Conservation (phyloP, 2,888 invertebrate genomes). For the Alcis repandata region DNA sequence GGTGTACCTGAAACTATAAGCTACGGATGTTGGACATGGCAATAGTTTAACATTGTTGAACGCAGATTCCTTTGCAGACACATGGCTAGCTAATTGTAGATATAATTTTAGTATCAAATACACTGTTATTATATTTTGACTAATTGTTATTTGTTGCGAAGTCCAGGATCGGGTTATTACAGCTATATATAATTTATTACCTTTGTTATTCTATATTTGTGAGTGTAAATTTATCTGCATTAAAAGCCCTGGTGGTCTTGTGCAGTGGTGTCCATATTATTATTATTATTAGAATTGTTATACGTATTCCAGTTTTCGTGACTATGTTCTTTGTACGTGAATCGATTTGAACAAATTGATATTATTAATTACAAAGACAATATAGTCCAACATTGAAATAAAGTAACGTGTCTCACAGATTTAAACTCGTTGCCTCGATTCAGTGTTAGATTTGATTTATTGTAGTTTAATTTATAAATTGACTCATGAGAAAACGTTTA, state of each 20-base stretch:
- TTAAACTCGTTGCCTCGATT: constrained; percentile 74
- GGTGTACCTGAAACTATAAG: constrained; percentile 32
- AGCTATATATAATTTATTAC: constrained; percentile 77
- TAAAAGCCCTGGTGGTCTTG: constrained; percentile 57
- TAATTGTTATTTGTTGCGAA: constrained; percentile 73
- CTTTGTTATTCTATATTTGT: constrained; percentile 73
- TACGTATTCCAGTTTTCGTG: constrained; percentile 54
- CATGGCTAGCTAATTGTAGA: constrained; percentile 59
- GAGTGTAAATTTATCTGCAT: constrained; percentile 68
- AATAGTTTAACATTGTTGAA: constrained; percentile 25
- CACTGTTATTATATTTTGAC: constrained; percentile 62
- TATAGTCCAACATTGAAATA: constrained; percentile 67
- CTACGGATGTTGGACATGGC: constrained; percentile 16
- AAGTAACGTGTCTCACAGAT: constrained; percentile 65
- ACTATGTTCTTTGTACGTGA: constrained; percentile 58
- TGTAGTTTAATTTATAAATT: constrained; percentile 80
- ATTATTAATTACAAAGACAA: constrained; percentile 72
- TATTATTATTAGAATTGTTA: constrained; percentile 42
- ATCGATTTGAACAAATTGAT: constrained; percentile 65
- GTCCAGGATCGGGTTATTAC: constrained; percentile 68
- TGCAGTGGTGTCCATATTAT: constrained; percentile 60
- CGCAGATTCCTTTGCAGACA: constrained; percentile 58
- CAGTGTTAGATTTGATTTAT: constrained; percentile 79
- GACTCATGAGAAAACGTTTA: constrained; percentile 75
- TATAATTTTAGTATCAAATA: constrained; percentile 64